Evolutionary conservation across 2,113 vertebrate genomes (phyloP).

Genomic region (Chauna torquata): DNA sequence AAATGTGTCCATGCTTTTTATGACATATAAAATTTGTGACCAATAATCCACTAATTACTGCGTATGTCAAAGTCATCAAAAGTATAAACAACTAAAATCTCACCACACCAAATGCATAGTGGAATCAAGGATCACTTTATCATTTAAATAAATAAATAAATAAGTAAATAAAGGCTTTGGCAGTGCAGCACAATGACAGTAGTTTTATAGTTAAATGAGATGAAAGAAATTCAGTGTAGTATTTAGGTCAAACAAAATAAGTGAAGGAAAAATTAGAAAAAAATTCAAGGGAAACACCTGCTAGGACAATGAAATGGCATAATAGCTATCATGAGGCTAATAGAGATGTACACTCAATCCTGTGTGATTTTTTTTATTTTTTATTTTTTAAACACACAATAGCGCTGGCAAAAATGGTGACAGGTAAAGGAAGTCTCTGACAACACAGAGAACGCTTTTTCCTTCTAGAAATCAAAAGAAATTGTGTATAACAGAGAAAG

Average conservation of each 20-base stretch:
- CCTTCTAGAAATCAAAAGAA: background rate
- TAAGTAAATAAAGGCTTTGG: background rate
- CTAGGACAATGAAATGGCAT: background rate
- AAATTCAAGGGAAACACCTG: background rate
- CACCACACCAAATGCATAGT: background rate
- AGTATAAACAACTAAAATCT: background rate
- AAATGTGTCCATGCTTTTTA: background rate
- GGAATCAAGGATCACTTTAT: background rate
- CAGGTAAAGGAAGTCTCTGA: background rate
- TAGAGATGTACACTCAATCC: background rate
- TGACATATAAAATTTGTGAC: background rate
- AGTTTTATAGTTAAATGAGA: background rate
- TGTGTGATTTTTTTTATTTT: background rate
- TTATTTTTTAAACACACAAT: background rate
- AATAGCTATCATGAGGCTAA: background rate
- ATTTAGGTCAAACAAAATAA: background rate
- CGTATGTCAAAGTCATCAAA: background rate
- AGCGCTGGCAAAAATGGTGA: background rate
- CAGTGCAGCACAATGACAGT: background rate
- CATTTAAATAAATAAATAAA: background rate
- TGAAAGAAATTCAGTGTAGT: fast-evolving
- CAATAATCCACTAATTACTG: background rate
- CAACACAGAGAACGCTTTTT: background rate
- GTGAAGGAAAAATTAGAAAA: background rate
- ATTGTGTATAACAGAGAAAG: background rate